Base-by-base conservation (phyloP, 1,140 invertebrate genomes). In the Aphis gossypii region DNA sequence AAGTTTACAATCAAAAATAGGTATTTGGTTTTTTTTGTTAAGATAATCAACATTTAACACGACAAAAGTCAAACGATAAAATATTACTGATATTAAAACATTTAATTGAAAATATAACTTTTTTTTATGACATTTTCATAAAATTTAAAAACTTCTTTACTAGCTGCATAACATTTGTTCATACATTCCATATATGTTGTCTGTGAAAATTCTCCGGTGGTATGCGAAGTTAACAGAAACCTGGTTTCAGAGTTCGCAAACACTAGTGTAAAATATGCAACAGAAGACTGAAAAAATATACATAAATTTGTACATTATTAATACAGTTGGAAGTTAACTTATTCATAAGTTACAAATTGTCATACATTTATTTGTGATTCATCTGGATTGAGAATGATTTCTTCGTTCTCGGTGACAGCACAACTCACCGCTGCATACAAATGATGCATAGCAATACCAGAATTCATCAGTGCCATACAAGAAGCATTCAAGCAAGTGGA, bases 401-500 rank as follows among this genome's bases (percentile, higher is more conserved):
- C 95, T 7, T 96, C 97, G 5, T 96, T 94, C 25, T 96, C 95
- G 93, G 97, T 96, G 23, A 98, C 96, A 93, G 96, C 97, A 95
- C 97, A 98, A 86, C 96, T 96, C 1, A 98, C 96, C 1, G 97
- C 97, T n/a, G 97, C 98, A 94, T 98, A 96, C 54, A 97, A 96
- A 95, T 96, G 97, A 94, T 97, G 97, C 97, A 99, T 97, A 25
- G 97, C 96, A 30, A 98, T 95, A 46, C 98, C 97, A 4, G 97
- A 97, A 95, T 98, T 97, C 14, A 98, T 96, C 60, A 98, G 95
- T 0, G 98, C 97, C 46, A 98, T 95, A 95, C 97, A 98, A 0
- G 96, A 96, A 84, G 97, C 97, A 96, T 99, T 99, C n/a, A 98
- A 95, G 54, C 96, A 96, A 95, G 97, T 97, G 0, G 98, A 96